Evolutionary conservation across 2,113 vertebrate species (phyloP), one percentile per base, ranked within the genome.

Genomic region (Phalacrocorax carbo): DNA sequence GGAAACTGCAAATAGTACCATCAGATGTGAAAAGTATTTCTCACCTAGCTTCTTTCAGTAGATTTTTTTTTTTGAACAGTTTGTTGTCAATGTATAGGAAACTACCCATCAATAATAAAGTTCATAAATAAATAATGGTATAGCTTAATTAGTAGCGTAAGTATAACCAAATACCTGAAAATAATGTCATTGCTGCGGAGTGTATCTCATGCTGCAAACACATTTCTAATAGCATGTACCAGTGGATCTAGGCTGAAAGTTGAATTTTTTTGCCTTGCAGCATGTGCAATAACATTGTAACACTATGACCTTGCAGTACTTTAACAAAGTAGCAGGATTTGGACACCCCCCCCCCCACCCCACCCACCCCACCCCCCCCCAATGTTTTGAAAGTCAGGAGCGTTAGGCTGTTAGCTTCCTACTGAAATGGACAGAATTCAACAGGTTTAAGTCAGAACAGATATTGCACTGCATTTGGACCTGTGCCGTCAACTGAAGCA

Each of bases 1-100:
- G 26, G 26, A 49, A 76, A 69, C 29, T 44, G 15, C 17, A 58
- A 71, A 34, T 22, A 30, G 7, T 46, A 71, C 4, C 13, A 30
- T 18, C 11, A 14, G 34, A 57, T n/a, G 11, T 57, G 22, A 34
- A 57, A 76, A 42, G 3, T 34, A 32, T 32, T 76, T 82, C 26
- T 32, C 49, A 69, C 2, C 16, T 60, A 58, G 7, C 9, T 70
- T 76, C 14, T 18, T 16, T 34, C 17, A 36, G 21, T 34, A 27
- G 34, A 60, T 15, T 26, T 32, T 15, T 54, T 61, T 72, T 46
- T 58, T n/a, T 7, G 21, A 54, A 40, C 22, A 36, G 16, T 29
- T 46, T 60, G 22, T 42, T 2, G 1, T 73, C 30, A 40, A 9
- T 64, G 6, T 0, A 0, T 16, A 70, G 42, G 15, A 69, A 75